Conservation (phyloP, 2,113 vertebrate species). For the Seriola dumerili region DNA sequence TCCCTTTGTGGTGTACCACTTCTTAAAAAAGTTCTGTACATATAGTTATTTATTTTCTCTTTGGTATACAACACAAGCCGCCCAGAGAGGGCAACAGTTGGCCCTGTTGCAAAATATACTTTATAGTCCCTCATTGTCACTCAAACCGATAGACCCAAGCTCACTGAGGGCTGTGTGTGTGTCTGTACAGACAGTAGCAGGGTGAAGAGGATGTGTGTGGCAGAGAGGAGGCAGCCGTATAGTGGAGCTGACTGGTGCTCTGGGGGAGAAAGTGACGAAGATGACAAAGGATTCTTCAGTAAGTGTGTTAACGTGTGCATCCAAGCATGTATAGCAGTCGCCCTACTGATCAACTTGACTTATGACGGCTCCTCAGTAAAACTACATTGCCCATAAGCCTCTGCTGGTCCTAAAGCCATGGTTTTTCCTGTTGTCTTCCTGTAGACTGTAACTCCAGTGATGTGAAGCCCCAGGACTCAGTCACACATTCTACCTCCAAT, state of each 20-base stretch:
- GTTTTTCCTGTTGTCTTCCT: slow-evolving; percentile 30
- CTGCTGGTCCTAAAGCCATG: slow-evolving; percentile 26
- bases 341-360: slow-evolving; percentile 43
- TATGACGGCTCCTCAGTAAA: slow-evolving; percentile 13
- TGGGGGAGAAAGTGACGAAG: slow-evolving; percentile 88
- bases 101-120: slow-evolving; percentile 19
- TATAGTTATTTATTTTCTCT: background rate
- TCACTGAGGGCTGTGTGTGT: slow-evolving; percentile 9
- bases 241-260: slow-evolving; percentile 89
- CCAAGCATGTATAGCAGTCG: slow-evolving; percentile 28
- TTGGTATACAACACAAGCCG: slow-evolving; percentile 12
- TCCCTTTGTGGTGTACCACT: background rate
- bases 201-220: slow-evolving; percentile 88
- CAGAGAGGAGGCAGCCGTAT: slow-evolving; percentile 87
- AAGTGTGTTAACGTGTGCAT: slow-evolving; percentile 67
- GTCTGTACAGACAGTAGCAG: slow-evolving; percentile 81
- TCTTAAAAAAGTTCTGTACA: background rate
- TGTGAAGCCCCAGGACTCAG: slow-evolving; percentile 92
- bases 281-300: slow-evolving; percentile 86
- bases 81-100: slow-evolving; percentile 11
- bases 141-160: slow-evolving; percentile 4
- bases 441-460: slow-evolving; percentile 96
- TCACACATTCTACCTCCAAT: slow-evolving; percentile 91
- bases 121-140: slow-evolving; percentile 16
- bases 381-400: slow-evolving; percentile 46